Evolutionary conservation across 2,113 vertebrate genomes (phyloP).

Genomic region (Columbina picui): DNA sequence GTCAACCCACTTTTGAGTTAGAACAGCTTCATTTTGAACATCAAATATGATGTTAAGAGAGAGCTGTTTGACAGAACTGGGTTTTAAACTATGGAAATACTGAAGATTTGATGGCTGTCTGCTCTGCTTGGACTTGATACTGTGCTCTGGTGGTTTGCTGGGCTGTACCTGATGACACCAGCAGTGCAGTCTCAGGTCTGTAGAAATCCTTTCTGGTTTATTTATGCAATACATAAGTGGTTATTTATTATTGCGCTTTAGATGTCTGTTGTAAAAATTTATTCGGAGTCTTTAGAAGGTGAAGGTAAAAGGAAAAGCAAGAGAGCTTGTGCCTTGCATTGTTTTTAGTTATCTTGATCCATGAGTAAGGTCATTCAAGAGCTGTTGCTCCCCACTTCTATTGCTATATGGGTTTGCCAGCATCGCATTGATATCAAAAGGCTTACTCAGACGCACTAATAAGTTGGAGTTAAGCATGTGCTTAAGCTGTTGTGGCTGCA

Average conservation of each 20-base stretch:
- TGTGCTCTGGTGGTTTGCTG: background rate
- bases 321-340: background rate
- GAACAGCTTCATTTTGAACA: slow-evolving; percentile 48
- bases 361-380: background rate
- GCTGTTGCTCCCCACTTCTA: background rate
- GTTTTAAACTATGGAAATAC: background rate
- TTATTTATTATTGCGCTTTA: accelerated
- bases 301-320: background rate
- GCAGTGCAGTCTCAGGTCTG: accelerated
- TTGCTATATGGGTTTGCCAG: background rate
- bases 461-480: background rate
- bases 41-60: background rate
- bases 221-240: background rate
- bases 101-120: background rate
- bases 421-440: background rate
- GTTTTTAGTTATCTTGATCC: background rate
- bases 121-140: background rate
- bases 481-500: background rate
- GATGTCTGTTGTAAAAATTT: background rate
- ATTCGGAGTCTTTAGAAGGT: background rate
- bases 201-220: background rate
- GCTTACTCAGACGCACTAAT: background rate
- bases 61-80: background rate
- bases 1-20: slow-evolving; percentile 53
- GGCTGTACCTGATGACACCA: background rate